Conservation (phyloP, 92 coral and sea anemone genomes). For the Epizoanthus fatuus region DNA sequence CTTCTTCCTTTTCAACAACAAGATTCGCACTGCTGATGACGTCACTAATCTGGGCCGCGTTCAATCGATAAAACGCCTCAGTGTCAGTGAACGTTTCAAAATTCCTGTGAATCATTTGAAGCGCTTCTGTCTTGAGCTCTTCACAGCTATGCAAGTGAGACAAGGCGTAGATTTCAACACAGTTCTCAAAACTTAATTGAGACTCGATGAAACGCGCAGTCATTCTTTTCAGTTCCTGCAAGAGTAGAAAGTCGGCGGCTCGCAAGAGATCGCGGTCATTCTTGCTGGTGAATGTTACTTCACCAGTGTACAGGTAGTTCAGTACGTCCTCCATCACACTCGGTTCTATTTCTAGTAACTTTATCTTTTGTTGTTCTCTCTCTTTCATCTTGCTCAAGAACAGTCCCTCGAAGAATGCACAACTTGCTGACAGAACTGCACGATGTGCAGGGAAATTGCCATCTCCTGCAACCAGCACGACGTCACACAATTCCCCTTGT, state of each 20-base stretch:
- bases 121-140: conserved; percentile 8
- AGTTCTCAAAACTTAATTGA: not conserved
- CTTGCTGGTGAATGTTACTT: not conserved
- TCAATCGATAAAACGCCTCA: not conserved
- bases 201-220: conserved; percentile 28
- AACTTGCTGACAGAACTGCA: conserved; percentile 17
- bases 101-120: not conserved
- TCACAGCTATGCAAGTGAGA: conserved; percentile 2
- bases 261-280: conserved; percentile 2
- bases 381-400: conserved; percentile 3
- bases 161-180: not conserved
- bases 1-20: not conserved
- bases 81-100: conserved; percentile 5
- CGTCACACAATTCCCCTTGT: conserved; percentile 6
- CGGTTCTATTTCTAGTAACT: not conserved
- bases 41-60: not conserved
- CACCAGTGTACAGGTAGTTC: conserved; percentile 15
- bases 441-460: conserved; percentile 6
- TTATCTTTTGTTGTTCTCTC: not conserved
- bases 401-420: conserved; percentile 8
- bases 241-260: conserved; percentile 19
- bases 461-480: not conserved
- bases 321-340: not conserved
- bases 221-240: conserved; percentile 12
- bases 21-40: conserved; percentile 4